A percentile compares a stretch with the other conserved stretches of the same genome.
Evolutionary conservation across 2,113 vertebrate species (phyloP).

Genomic region (Callipepla californica): DNA sequence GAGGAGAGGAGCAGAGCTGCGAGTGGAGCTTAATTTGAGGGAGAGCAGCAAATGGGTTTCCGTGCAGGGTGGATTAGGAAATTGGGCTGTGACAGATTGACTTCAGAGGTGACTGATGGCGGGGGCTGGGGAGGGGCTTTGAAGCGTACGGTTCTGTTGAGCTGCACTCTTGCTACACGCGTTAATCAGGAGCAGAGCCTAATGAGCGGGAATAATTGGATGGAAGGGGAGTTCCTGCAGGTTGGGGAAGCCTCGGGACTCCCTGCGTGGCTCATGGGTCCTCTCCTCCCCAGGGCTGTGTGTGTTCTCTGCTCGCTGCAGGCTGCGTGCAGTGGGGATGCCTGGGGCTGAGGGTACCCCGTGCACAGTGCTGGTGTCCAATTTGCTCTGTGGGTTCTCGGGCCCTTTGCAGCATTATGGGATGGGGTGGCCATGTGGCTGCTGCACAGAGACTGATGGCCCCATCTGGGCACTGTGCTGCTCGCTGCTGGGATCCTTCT

Average conservation of each 20-base stretch:
- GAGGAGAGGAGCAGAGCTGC: neutral
- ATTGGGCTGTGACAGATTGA: neutral
- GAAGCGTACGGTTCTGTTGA: neutral
- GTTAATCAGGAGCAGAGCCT: neutral
- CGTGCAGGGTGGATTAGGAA: neutral
- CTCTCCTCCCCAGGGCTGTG: neutral
- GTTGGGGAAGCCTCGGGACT: neutral
- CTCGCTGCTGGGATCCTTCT: neutral
- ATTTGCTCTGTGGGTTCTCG: rapidly evolving
- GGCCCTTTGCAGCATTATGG: too few relatives aligned
- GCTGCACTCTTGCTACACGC: neutral
- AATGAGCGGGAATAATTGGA: neutral
- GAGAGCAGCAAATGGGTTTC: neutral
- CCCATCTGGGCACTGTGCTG: rapidly evolving
- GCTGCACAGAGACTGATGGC: neutral
- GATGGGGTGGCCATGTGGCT: neutral
- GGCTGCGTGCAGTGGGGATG: neutral
- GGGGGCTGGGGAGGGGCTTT: neutral
- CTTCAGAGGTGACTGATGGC: neutral
- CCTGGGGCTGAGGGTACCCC: neutral
- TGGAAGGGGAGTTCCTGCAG: neutral
- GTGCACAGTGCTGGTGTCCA: rapidly evolving
- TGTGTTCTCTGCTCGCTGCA: neutral
- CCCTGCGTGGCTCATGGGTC: rapidly evolving
- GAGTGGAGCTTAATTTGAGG: neutral